Evolutionary conservation across 2,888 invertebrate species (phyloP).

Genomic region (Gryllus longicercus): DNA sequence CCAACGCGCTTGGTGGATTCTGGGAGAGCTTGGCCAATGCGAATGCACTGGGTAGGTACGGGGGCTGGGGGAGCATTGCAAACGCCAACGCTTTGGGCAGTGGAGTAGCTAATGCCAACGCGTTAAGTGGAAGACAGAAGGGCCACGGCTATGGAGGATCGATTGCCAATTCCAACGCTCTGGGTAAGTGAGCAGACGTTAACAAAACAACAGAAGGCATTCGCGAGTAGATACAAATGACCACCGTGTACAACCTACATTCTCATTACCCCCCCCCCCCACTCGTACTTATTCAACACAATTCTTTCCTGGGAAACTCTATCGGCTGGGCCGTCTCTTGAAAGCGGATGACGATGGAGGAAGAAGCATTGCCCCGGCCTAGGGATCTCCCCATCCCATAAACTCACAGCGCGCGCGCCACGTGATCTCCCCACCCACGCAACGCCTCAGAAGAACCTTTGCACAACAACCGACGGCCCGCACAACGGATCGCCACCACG

Average conservation of each 20-base stretch:
- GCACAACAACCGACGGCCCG: background rate
- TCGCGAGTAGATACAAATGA: too few species aligned
- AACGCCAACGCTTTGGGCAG: background rate
- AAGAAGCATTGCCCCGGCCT: slow-evolving; percentile 5
- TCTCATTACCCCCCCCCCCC: too few species aligned
- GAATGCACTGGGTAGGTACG: background rate
- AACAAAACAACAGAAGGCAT: too few species aligned
- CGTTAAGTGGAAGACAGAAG: background rate
- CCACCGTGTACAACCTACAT: too few species aligned
- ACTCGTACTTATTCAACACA: too few species aligned
- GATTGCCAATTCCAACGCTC: too few species aligned
- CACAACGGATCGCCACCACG: background rate
- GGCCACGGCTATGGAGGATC: too few species aligned
- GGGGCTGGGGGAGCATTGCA: background rate
- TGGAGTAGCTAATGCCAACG: background rate
- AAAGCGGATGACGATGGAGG: background rate
- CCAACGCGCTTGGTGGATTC: background rate
- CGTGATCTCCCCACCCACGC: background rate
- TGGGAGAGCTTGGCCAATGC: background rate
- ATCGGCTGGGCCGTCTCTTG: background rate
- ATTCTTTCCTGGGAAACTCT: too few species aligned
- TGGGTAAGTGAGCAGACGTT: too few species aligned
- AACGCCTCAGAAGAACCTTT: background rate
- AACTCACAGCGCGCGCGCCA: background rate
- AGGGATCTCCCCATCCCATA: background rate